phyloP scores from a whole-genome alignment of 2,797 vertebrate species.

The Tamandua tetradactyla region DNA sequence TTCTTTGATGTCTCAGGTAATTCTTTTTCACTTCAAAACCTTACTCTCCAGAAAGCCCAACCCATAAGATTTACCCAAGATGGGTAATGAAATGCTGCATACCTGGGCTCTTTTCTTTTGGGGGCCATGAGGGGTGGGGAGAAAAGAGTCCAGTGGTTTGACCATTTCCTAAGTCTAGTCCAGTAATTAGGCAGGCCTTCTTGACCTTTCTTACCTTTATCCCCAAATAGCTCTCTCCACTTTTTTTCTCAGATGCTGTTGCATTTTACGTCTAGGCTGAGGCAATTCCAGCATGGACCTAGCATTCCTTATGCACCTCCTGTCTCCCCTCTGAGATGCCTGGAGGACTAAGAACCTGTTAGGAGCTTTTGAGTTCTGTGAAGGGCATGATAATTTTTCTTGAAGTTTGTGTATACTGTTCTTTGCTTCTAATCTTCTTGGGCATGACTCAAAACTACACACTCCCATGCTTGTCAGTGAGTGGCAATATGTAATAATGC shows the following conservation, averaged over 20 bases:
- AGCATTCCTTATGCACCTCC: neutral
- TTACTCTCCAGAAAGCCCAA: neutral
- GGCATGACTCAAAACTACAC: neutral
- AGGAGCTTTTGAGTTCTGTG: neutral
- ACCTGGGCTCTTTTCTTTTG: neutral
- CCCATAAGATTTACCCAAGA: neutral
- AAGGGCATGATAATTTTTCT: neutral
- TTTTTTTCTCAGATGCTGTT: neutral
- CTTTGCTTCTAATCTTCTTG: neutral
- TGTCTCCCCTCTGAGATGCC: neutral
- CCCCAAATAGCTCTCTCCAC: neutral
- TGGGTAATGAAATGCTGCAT: neutral
- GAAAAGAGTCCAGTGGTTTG: neutral
- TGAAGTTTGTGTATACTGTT: neutral
- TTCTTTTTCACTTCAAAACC: conserved; percentile 26
- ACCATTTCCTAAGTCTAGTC: neutral
- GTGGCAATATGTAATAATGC: neutral
- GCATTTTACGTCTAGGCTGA: neutral
- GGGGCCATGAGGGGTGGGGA: neutral
- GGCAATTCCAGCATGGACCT: neutral
- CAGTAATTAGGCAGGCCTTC: neutral
- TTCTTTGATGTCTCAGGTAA: conserved; percentile 6
- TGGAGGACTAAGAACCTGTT: neutral
- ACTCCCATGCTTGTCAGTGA: neutral
- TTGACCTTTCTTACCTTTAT: neutral